Evolutionary conservation across 2,888 invertebrate species (phyloP), one percentile per base, ranked within the genome.

Genomic region (Drosophila paranaensis): DNA sequence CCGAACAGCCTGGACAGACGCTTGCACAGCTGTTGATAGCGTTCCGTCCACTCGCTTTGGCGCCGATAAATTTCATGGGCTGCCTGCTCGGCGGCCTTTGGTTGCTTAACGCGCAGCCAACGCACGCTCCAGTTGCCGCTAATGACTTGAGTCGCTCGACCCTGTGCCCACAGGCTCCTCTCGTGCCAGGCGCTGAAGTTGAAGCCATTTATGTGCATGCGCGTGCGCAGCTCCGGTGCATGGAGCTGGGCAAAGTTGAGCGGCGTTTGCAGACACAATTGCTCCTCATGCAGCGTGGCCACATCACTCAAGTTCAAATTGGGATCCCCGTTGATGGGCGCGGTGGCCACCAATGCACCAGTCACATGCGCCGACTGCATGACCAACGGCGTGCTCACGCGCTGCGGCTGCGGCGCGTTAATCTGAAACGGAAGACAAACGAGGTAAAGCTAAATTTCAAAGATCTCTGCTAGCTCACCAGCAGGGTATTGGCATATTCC

Each of bases 401-500:
- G 82, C 81, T 94, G 94, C 33, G 55, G 63, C 35, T 55, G 37
- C 0, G 60, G 11, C 0, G 82, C 53, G 51, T 91, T 71, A 0
- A 67, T 84, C 93, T 92, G 39, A 8, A 75, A 50, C 1, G 1
- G 11, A 16, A 40, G 6, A 2, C 5, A 8, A 37, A 20, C 14
- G 2, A 27, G 39, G 10, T 39, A n/a, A 0, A 39, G 14, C 2
- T 37, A 20, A 6, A 20, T 25, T 5, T 10, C 10, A 9, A 14
- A 43, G 40, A 16, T 2, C 2, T 6, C 5, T 13, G 10, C 14
- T 25, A 9, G 86, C 91, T 90, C 91, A 94, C 95, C 94, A 94
- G 92, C 13, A 95, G 85, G 0, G 95, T 94, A 68, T 94, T 94
- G 20, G 89, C 66, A 62, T 92, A 93, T 81, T 94, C 94, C 42